Percentiles rank a stretch among this genome's conserved stretches.
Evolutionary conservation across 1,140 invertebrate species (phyloP).

Genomic region (Lucilia sericata): DNA sequence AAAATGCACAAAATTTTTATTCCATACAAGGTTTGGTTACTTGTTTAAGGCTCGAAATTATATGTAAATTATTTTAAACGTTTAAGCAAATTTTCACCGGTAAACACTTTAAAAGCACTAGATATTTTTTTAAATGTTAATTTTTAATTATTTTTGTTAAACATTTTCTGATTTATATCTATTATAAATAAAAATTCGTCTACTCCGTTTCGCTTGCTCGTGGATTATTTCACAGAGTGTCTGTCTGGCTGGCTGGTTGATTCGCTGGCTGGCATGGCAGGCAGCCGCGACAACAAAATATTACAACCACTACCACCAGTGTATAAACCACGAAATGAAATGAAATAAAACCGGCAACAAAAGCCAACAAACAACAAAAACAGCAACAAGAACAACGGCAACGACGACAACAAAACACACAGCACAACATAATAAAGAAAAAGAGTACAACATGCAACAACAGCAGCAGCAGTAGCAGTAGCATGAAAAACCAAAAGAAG

Average conservation of each 20-base stretch:
- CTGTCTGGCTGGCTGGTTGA: slow-evolving; percentile 7
- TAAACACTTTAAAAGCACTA: too few species aligned
- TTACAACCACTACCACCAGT: slow-evolving; percentile 38
- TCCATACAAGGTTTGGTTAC: neutral
- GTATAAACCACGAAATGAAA: slow-evolving; percentile 42
- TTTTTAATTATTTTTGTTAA: neutral
- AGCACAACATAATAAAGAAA: neutral
- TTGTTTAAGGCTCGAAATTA: too few species aligned
- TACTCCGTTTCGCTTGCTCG: neutral
- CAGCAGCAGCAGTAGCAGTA: slow-evolving; percentile 8
- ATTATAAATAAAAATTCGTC: neutral
- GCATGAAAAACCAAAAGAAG: neutral
- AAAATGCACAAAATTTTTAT: neutral
- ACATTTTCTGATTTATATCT: neutral
- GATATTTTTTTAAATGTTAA: neutral
- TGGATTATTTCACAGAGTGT: neutral
- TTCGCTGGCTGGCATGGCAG: neutral
- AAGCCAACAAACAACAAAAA: slow-evolving; percentile 28
- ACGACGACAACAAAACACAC: neutral
- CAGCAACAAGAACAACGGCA: slow-evolving; percentile 15
- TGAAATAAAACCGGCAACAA: slow-evolving; percentile 44
- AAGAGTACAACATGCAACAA: neutral
- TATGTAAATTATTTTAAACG: neutral
- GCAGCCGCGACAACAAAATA: slow-evolving; percentile 37
- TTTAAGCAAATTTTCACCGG: too few species aligned